Base-by-base conservation (phyloP, 2,888 invertebrate genomes). In the Hyles lineata region DNA sequence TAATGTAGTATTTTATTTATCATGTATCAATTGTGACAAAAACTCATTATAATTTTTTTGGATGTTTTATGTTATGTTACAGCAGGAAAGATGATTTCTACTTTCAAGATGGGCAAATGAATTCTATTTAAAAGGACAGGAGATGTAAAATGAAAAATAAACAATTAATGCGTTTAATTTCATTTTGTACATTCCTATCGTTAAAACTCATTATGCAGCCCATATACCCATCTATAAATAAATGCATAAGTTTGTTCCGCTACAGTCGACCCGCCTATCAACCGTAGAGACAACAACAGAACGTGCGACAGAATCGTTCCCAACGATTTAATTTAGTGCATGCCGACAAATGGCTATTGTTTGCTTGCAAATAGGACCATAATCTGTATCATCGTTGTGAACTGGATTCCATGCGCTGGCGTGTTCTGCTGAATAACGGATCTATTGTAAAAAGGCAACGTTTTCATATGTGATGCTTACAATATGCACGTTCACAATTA, bases 341-440 rank as follows among this genome's bases (percentile, higher is more conserved):
- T 62, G 75, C 77, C 74, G 76, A 79, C 78, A 77, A 77, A 60
- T 23, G 74, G 72, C 76, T 74, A 78, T 79, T 78, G 79, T 78
- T 74, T 71, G 73, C 50, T 76, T 75, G 69, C 74, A 73, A 77
- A 75, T 74, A 73, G 72, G 74, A 74, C 75, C 58, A 73, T 71
- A 74, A 73, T 74, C 62, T 62, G 55, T 62, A 70, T 58, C 67
- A 72, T 70, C 59, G 50, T 21, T 52, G 69, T 70, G 73, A 50
- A 70, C 73, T 29, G 70, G 73, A 73, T 70, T 70, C 70, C 43
- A 73, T 60, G 61, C 52, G 32, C 50, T 35, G 32, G 21, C 29
- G 32, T 15, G 29, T 63, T 63, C 21, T 72, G 25, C 35, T 73
- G 35, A 60, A 73, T 70, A 70, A 70, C 70, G 52, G 73, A 23